These are phyloP conservation scores for Reticulitermes speratus DNA, from an alignment of 1,140 invertebrate genomes.

Conservation along the genomic window DNA sequence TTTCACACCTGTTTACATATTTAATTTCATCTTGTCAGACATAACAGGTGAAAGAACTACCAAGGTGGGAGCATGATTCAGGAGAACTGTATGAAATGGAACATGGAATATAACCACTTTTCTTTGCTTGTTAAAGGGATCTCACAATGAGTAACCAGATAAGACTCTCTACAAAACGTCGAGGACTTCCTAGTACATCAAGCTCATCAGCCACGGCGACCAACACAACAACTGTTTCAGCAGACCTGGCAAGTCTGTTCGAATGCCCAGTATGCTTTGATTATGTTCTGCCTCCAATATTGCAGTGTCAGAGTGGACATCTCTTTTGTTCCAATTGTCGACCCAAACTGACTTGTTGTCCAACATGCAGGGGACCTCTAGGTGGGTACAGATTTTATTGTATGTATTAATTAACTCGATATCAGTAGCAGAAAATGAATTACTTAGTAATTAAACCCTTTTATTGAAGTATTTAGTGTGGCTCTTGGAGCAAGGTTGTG, in stretches of 20 bases:
- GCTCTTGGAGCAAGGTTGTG: too few relatives aligned
- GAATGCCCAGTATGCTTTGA: slow-evolving; percentile 99
- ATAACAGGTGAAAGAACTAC: too few relatives aligned
- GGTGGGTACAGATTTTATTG: slow-evolving; percentile 44
- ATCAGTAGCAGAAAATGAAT: too few relatives aligned
- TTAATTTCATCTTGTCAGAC: too few relatives aligned
- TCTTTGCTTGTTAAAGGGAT: background rate
- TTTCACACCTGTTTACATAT: too few relatives aligned
- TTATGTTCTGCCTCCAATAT: slow-evolving; percentile 95
- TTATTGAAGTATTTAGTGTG: too few relatives aligned
- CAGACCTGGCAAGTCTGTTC: slow-evolving; percentile 92
- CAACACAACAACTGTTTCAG: slow-evolving; percentile 58
- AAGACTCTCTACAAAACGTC: slow-evolving; percentile 27
- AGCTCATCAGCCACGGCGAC: slow-evolving; percentile 48
- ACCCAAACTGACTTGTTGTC: slow-evolving; percentile 94
- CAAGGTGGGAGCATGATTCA: too few relatives aligned
- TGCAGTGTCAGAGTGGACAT: slow-evolving; percentile 86
- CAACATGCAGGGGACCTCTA: slow-evolving; percentile 94
- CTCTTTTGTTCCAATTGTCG: slow-evolving; percentile 92
- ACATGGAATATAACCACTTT: background rate
- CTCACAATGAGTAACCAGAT: slow-evolving; percentile 27
- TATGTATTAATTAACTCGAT: too few relatives aligned
- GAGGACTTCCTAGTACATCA: slow-evolving; percentile 47
- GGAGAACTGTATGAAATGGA: too few relatives aligned
- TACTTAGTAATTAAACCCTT: too few relatives aligned